phyloP scores from a whole-genome alignment of 2,888 invertebrate genomes.

The Chymomyza fuscimana region DNA sequence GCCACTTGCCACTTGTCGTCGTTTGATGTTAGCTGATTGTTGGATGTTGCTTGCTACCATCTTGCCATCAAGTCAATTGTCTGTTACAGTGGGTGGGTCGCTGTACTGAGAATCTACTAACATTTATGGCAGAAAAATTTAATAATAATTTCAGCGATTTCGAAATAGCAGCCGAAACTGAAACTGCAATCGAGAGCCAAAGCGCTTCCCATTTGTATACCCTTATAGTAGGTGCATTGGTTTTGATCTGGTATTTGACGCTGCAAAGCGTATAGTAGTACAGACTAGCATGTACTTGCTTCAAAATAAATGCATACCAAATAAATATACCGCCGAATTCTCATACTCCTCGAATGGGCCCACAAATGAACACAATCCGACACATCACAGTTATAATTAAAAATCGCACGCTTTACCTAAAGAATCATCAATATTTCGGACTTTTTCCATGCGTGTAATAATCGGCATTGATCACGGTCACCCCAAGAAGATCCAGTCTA shows the following conservation, averaged over 20 bases:
- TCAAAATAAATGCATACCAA: no score
- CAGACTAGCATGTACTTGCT: no score
- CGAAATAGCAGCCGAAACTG: slow-evolving; percentile 43
- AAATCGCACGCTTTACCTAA: no score
- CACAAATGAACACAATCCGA: no score
- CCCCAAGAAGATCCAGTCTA: no score
- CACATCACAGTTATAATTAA: no score
- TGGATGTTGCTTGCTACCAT: slow-evolving; percentile 12
- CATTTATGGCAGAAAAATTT: slow-evolving; percentile 72
- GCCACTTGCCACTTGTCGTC: slow-evolving; percentile 13
- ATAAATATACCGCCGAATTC: no score
- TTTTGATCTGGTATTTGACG: not conserved
- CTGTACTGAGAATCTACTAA: slow-evolving; percentile 68
- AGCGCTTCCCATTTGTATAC: slow-evolving; percentile 2
- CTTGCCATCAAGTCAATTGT: slow-evolving; percentile 9
- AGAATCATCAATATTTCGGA: no score
- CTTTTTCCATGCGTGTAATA: no score
- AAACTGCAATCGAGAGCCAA: slow-evolving; percentile 17
- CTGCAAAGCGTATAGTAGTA: no score
- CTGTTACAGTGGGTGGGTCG: slow-evolving; percentile 69
- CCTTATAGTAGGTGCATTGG: not conserved
- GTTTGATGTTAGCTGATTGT: not conserved
- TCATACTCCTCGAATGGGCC: no score
- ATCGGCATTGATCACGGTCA: no score
- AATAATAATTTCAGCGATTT: slow-evolving; percentile 72